These are phyloP conservation scores for Vanessa atalanta DNA, from an alignment of 1,140 invertebrate genomes.

Conservation along the genomic window DNA sequence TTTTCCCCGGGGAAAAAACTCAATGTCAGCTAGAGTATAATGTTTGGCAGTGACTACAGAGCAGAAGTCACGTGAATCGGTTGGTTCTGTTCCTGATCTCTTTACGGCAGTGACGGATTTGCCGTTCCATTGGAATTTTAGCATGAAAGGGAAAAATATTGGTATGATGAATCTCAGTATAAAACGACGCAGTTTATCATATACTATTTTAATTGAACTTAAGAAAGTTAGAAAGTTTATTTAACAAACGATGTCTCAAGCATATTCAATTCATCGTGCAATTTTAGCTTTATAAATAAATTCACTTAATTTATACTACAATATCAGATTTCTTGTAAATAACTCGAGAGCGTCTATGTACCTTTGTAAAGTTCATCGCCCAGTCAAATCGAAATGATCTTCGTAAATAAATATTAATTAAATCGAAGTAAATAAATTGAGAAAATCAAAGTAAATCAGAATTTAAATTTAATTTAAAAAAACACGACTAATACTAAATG, in stretches of 20 bases:
- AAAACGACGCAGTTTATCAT: too few relatives aligned
- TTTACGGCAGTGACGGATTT: too few relatives aligned
- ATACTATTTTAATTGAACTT: not conserved
- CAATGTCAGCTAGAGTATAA: too few relatives aligned
- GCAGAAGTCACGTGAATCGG: too few relatives aligned
- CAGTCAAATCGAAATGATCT: not conserved
- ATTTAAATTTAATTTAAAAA: too few relatives aligned
- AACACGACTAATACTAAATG: too few relatives aligned
- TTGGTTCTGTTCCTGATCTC: too few relatives aligned
- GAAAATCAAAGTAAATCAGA: not conserved
- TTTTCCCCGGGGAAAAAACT: too few relatives aligned
- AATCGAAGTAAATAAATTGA: not conserved
- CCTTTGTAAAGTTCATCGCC: not conserved
- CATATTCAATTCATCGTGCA: not conserved
- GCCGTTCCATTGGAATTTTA: too few relatives aligned
- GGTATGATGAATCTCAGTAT: too few relatives aligned
- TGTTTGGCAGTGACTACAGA: too few relatives aligned
- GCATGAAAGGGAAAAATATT: too few relatives aligned
- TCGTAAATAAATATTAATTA: conserved; percentile 6
- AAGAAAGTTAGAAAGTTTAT: not conserved
- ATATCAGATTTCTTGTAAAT: conserved; percentile 1
- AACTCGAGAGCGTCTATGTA: not conserved
- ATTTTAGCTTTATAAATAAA: not conserved
- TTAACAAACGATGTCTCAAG: not conserved
- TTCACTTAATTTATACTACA: not conserved